A percentile compares a stretch with the other conserved stretches of the same genome.
These are phyloP conservation scores for Hydractinia echinata DNA, from an alignment of 30 jellyfish, hydroid and myxozoan genomes.

Conservation along the genomic window DNA sequence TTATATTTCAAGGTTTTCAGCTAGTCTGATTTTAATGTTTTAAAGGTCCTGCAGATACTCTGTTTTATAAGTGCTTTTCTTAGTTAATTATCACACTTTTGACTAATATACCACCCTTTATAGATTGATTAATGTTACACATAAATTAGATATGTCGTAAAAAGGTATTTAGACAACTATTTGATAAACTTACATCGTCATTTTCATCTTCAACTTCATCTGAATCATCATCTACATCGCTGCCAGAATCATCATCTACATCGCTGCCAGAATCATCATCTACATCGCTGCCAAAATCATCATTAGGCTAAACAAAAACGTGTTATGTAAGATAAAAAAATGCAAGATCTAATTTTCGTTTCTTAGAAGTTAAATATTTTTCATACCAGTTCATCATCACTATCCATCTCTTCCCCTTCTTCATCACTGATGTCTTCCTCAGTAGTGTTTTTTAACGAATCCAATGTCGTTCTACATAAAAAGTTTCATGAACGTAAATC, in stretches of 20 bases:
- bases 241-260: not conserved
- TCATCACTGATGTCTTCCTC: not conserved
- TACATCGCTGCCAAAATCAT: not conserved
- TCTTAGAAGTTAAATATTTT: not conserved
- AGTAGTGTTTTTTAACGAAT: not conserved
- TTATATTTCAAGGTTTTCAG: no score
- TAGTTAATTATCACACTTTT: no score
- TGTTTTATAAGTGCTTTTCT: no score
- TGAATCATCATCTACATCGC: not conserved
- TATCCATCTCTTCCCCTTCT: not conserved
- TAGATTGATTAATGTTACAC: no score
- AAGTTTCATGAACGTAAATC: no score
- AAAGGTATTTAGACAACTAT: no score
- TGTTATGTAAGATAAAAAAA: not conserved
- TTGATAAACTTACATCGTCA: not conserved
- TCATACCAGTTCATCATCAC: not conserved
- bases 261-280: not conserved
- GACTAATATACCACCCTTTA: no score
- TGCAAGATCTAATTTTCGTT: not conserved
- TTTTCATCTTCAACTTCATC: conserved; percentile 58
- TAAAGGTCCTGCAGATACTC: no score
- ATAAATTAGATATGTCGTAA: no score
- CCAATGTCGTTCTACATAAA: no score
- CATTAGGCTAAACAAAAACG: not conserved
- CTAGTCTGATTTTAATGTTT: no score